Evolutionary conservation across 2,797 vertebrate genomes (phyloP), one percentile per base, ranked within the genome.

Genomic region (Ispidina picta): DNA sequence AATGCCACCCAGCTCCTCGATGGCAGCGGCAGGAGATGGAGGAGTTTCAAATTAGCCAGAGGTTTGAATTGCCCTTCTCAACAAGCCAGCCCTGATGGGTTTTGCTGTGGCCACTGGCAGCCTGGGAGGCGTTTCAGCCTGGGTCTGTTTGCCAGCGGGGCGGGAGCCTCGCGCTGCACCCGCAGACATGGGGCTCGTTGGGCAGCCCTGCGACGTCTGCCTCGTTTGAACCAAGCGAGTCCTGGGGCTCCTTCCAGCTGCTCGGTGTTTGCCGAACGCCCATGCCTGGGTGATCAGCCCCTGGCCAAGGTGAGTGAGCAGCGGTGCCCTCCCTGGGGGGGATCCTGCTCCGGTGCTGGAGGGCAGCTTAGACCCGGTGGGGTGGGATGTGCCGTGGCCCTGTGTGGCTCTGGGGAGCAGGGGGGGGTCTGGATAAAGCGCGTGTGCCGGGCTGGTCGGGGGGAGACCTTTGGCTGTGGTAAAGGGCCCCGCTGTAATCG

Each of bases 41-140:
- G 83, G 82, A 66, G 75, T 74, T 94, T 83, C 83, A 82, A 70
- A 91, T 94, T 83, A 91, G 70, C 80, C 56, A 74, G 90, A 91
- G 84, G 70, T 83, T 88, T 92, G 93, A 92, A 88, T 93, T 89
- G 59, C 83, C 81, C 83, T 84, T 92, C 92, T 79, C 81, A 86
- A 92, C 65, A 23, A 79, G 54, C 87, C 91, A 72, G 80, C 81
- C 49, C 54, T 28, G 69, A 25, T 79, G 91, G 56, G 43, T 52
- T 92, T 33, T 33, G 74, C 84, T 44, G 86, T 4, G 29, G 86
- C 75, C 86, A 71, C 90, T 71, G 89, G 12, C 39, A 73, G 85
- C 35, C 89, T 58, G 4, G 7, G 63, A 81, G 93, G 87, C 81
- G 64, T 85, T 87, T 89, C 49, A 52, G 17, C 75, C 87, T 69